A percentile compares a stretch with the other conserved stretches of the same genome.
Evolutionary conservation across 1,140 invertebrate species (phyloP).

Genomic region (Aphelinus atriplicis): DNA sequence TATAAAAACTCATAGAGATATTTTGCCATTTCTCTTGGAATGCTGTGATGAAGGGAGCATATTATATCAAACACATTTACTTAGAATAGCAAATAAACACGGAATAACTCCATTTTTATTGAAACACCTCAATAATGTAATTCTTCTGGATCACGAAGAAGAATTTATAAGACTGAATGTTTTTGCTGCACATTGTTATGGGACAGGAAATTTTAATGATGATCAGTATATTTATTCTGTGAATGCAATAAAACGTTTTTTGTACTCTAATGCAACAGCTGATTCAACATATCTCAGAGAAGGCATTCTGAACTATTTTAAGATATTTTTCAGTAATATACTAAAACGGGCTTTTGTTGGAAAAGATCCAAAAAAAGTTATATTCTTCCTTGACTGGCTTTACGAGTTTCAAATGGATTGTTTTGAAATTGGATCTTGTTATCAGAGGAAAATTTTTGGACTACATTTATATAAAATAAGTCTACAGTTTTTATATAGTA

Average conservation of each 20-base stretch:
- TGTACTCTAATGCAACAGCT: conserved; percentile 51
- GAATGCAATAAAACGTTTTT: conserved; percentile 44
- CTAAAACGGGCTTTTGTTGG: conserved; percentile 41
- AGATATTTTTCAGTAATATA: conserved; percentile 47
- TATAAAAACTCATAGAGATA: conserved; percentile 41
- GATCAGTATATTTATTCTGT: conserved; percentile 35
- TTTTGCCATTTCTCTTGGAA: conserved; percentile 47
- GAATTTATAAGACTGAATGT: conserved; percentile 52
- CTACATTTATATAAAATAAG: conserved; percentile 57
- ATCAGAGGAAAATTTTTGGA: conserved; percentile 67
- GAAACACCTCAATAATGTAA: background rate
- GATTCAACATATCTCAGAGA: conserved; percentile 49
- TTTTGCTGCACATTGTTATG: conserved; percentile 49
- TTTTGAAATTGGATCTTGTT: conserved; percentile 66
- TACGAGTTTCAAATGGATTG: conserved; percentile 62
- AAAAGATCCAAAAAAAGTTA: conserved; percentile 6
- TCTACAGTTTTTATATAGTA: conserved; percentile 17
- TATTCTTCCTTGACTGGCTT: conserved; percentile 65
- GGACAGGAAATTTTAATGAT: conserved; percentile 16
- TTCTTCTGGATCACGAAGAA: conserved; percentile 36
- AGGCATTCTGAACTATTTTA: conserved; percentile 51
- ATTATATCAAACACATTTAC: conserved; percentile 46
- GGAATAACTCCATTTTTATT: background rate
- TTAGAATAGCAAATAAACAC: conserved; percentile 41
- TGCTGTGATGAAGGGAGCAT: conserved; percentile 35